Evolutionary conservation across 2,888 invertebrate genomes (phyloP).

Genomic region (Agrochola circellaris): DNA sequence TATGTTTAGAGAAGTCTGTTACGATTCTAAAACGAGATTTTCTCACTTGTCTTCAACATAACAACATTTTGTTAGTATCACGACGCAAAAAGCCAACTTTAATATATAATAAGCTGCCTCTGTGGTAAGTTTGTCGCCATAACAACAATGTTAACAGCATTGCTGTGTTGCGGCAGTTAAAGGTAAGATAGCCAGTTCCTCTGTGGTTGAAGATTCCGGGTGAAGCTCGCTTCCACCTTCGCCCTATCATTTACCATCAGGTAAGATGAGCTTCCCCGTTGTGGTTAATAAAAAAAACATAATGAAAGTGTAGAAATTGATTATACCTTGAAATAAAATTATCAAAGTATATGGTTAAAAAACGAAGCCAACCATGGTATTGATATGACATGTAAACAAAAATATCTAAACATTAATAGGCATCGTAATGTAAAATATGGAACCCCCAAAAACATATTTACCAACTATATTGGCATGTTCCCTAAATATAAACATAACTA

Average conservation of each 20-base stretch:
- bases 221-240: no score
- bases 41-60: background rate
- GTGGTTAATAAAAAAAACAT: no score
- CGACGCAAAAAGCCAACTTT: background rate
- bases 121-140: no score
- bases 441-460: background rate
- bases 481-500: constrained; percentile 15
- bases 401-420: background rate
- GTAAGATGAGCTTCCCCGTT: no score
- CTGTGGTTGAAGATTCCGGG: no score
- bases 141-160: no score
- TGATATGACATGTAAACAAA: background rate
- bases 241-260: no score
- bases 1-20: background rate
- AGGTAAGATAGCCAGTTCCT: no score
- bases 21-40: background rate
- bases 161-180: no score
- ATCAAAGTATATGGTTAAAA: background rate
- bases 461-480: background rate
- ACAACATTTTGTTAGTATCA: background rate
- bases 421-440: background rate
- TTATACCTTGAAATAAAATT: background rate
- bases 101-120: background rate
- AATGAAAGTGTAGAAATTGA: background rate
- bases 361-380: background rate